Evolutionary conservation across 2,888 invertebrate genomes (phyloP).

Genomic region (Hemistola chrysoprasaria): DNA sequence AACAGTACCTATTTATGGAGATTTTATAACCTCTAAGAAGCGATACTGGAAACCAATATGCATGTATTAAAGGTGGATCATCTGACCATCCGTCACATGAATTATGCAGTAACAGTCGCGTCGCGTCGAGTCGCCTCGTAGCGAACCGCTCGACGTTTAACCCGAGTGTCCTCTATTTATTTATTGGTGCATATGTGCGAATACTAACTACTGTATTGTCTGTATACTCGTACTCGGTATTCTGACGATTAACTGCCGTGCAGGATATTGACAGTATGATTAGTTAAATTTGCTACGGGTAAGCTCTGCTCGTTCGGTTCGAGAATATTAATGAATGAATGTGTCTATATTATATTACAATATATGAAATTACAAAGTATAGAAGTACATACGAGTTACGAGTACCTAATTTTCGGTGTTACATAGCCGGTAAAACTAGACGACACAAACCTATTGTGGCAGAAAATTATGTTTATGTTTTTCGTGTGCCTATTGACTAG

Average conservation of each 20-base stretch:
- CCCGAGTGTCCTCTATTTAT: conserved; percentile 37
- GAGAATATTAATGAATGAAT: too few species aligned
- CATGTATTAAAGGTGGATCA: conserved; percentile 9
- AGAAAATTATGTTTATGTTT: too few species aligned
- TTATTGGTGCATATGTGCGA: conserved; percentile 37
- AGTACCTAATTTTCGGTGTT: too few species aligned
- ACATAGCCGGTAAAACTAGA: too few species aligned
- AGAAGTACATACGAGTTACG: too few species aligned
- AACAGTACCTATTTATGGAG: background rate
- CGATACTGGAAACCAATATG: conserved; percentile 6
- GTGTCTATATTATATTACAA: too few species aligned
- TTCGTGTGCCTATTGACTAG: too few species aligned
- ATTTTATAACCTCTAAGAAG: background rate
- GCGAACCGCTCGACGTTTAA: conserved; percentile 30
- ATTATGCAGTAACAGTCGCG: conserved; percentile 35
- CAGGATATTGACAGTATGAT: conserved; percentile 18
- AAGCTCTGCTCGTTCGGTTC: background rate
- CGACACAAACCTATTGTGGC: too few species aligned
- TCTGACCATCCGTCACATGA: conserved; percentile 33
- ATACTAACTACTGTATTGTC: conserved; percentile 22
- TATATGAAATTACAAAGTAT: too few species aligned
- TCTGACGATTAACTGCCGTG: background rate
- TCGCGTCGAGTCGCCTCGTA: too few species aligned
- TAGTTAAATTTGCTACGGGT: conserved; percentile 8
- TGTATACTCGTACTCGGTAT: too few species aligned